Base-by-base conservation (phyloP, 2,113 vertebrate species). In the Laticauda laticaudata region DNA sequence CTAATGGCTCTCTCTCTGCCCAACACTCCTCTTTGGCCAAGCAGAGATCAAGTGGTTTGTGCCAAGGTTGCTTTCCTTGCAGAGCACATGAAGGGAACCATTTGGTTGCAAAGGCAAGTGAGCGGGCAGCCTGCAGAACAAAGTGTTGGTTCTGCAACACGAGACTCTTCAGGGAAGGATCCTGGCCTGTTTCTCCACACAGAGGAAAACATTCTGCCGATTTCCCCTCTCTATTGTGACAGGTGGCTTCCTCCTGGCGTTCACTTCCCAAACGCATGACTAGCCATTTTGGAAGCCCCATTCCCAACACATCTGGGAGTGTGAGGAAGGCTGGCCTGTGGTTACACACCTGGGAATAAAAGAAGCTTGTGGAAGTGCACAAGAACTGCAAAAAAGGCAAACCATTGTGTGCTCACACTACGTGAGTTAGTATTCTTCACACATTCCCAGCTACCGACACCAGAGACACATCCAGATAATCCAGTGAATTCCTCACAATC, bases 401-500 rank as follows among this genome's bases (percentile, higher is more conserved):
- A 59, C n/a, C 2, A 21, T 45, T 48, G 29, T 93, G 92, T 48
- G 61, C 9, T 93, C 92, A 90, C 89, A 64, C 88, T 10, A 12
- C 0, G 89, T 93, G 92, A 85, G 81, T 93, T 93, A 93, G 89
- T 93, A 90, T 87, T 93, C 20, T 81, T 61, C 56, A 90, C 92
- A 61, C 75, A 48, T 26, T 6, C 18, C 75, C 21, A 88, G 51
- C 51, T 56, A 61, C 89, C 23, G 7, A 59, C 81, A 93, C 81
- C 89, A 90, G 89, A 43, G 39, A 90, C 81, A 87, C 81, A 2
- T 24, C 61, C 56, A 29, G 88, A 93, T 43, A 61, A 94, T 93
- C 95, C 96, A 94, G 93, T 11, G 18, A 0, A 1, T 0, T 0
- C 0, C 86, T 9, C 57, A 39, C 2, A 88, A 20, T 39, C 5